Base-by-base conservation (phyloP, 1,140 invertebrate genomes). In the Sinonovacula constricta region DNA sequence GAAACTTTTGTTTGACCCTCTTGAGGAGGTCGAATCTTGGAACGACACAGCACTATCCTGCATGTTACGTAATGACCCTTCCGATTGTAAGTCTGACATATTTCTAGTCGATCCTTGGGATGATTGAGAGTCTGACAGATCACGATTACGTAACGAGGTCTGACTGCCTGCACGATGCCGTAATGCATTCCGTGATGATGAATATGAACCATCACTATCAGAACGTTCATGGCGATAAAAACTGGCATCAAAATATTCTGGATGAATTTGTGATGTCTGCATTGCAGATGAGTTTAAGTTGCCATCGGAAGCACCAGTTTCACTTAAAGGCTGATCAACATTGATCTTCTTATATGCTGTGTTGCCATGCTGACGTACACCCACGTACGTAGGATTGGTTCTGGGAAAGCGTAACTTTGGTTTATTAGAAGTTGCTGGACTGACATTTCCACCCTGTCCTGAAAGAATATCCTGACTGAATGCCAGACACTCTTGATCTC, bases 81-180 rank as follows among this genome's bases (percentile, higher is more conserved):
- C 85, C 15, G 88, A 88, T 69, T 89, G 88, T 39, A 83, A 83
- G 83, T 91, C 83, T 74, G 91, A 82, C 86, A 88, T 74, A 79
- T 90, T 88, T 83, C 90, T 86, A 81, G 91, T 60, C 2, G 91
- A 92, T 30, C 90, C 88, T 68, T 91, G 90, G 22, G 90, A 91
- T 31, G 90, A 91, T 81, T 89, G 89, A 74, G 87, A 90, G 78
- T 88, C 89, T 28, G 93, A 93, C 66, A 92, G 91, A 49, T 93
- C 92, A 5, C 92, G 89, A 81, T 86, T 88, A 45, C 84, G 77
- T 54, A 74, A 74, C 2, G 85, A 85, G 36, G 87, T 60, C 83
- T 84, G 70, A 85, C 86, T 10, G 81, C 80, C n/a, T 83, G 76
- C n/a, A 85, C 81, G 28, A 70, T 82, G 81, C 45, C 72, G 67